Base-by-base conservation (phyloP, 1,140 invertebrate genomes). In the Diploscapter pachys region DNA sequence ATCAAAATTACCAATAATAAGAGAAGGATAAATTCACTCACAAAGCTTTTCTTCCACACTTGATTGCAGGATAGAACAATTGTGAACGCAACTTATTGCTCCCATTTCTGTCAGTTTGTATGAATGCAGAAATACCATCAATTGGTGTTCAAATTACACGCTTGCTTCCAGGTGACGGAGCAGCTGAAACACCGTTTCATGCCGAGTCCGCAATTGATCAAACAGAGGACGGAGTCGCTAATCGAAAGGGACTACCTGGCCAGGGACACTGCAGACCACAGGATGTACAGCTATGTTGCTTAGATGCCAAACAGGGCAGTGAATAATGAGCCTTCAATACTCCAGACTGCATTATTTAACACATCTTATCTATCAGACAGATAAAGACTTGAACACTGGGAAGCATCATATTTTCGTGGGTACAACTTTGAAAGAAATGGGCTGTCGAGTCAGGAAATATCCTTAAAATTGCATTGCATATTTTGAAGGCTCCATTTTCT, bases 181-280 rank as follows among this genome's bases (percentile, higher is more conserved):
- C 95, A 98, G 88, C 88, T 99, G 76, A 93, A 93, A 87, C 92
- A 91, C 80, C 90, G 96, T 84, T 99, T 99, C 89, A 89, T 97
- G 87, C 96, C 96, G 78, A 95, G 93, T 82, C 96, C 96, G 57
- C 92, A 95, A 80, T 92, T 98, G 77, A 99, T 99, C 86, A 99
- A 99, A 89, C 98, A 98, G 86, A 90, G 96, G 85, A 98, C 99
- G 85, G 96, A 99, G 90, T 94, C 94, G 67, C 90, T 99, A 80
- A 99, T 99, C 86, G 96, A 99, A 89, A 89, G 96, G 80, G 96
- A 99, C 89, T 99, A 99, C 89, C 89, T 99, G 85, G 93, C 94
- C 73, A 90, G 96, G 4, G 80, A 84, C 66, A 72, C 80, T 55
- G 49, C 71, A 53, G 77, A 85, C 62, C 76, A 82, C n/a, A 55